A percentile compares a stretch with the other conserved stretches of the same genome.
Conservation (phyloP, 2,113 vertebrate species). For the Nematolebias whitei region DNA sequence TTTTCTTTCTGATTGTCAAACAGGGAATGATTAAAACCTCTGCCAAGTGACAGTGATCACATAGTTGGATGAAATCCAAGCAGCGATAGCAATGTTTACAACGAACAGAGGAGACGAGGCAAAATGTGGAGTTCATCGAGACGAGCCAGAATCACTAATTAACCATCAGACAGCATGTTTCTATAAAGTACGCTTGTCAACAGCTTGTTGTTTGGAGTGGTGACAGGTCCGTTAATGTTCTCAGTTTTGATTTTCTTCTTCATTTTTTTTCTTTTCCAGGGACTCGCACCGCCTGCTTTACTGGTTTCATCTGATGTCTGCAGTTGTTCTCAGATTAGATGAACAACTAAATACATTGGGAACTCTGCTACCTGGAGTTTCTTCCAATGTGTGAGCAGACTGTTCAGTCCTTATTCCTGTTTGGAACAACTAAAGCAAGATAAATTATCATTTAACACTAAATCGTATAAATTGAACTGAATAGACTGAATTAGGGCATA, state of each 20-base stretch:
- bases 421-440: not conserved
- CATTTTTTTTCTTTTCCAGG: constrained; percentile 5
- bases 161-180: not conserved
- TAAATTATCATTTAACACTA: constrained; percentile 10
- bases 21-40: not conserved
- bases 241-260: constrained; percentile 10
- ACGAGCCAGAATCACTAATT: constrained; percentile 10
- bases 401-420: constrained; percentile 8
- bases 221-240: not conserved
- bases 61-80: not conserved
- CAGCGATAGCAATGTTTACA: not conserved
- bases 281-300: no score
- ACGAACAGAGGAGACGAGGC: not conserved
- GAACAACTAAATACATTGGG: not conserved
- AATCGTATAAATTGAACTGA: not conserved
- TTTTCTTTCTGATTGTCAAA: constrained; percentile 24
- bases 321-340: not conserved
- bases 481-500: constrained; percentile 16
- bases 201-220: not conserved
- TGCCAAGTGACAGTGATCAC: constrained; percentile 6
- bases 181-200: not conserved
- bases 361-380: not conserved
- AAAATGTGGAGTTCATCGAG: not conserved
- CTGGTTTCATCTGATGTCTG: not conserved
- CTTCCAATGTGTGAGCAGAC: not conserved